Base-by-base conservation (phyloP, 2,888 invertebrate species). In the Sesia apiformis region DNA sequence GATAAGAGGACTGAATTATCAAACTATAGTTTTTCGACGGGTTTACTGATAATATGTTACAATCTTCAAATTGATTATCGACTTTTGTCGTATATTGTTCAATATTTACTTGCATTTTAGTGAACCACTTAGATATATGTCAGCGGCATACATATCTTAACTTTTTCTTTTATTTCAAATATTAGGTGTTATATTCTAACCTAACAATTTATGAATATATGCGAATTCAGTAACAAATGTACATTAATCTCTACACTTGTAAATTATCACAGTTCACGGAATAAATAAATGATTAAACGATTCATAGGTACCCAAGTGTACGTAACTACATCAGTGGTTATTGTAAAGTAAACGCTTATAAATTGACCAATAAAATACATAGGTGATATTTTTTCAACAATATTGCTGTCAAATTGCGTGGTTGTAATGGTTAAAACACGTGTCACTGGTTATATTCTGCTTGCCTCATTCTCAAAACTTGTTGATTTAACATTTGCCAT, bases 401-500 rank as follows among this genome's bases (percentile, higher is more conserved):
- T 67, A 65, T 64, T 68, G 62, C 66, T 62, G 56, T 59, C 56
- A 66, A 66, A 71, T 67, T 70, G 67, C 65, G 61, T 72, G 66
- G 60, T 64, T 43, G 57, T 57, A 23, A 40, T 40, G 42, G 23
- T 64, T 67, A 62, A 72, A 72, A 65, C 61, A 61, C 60, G 58
- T 63, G 65, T 63, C 63, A 58, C 62, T 62, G 63, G 64, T 63
- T 53, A 69, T 69, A 69, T 67, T 68, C 58, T 61, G 63, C 67
- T 81, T 81, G 72, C 81, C 72, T 76, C 74, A 81, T 70, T 70
- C 63, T 70, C 64, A 69, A 74, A 81, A 81, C 78, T 75, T 77
- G 83, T 82, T 79, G 72, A 66, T 70, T 81, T 82, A 82, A 82
- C 78, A 82, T 84, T 83, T 79, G 71, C 80, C 78, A 62, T 81